Evolutionary conservation across 2,888 invertebrate species (phyloP), one percentile per base, ranked within the genome.

Genomic region (Chaetogeoica ovagalla): DNA sequence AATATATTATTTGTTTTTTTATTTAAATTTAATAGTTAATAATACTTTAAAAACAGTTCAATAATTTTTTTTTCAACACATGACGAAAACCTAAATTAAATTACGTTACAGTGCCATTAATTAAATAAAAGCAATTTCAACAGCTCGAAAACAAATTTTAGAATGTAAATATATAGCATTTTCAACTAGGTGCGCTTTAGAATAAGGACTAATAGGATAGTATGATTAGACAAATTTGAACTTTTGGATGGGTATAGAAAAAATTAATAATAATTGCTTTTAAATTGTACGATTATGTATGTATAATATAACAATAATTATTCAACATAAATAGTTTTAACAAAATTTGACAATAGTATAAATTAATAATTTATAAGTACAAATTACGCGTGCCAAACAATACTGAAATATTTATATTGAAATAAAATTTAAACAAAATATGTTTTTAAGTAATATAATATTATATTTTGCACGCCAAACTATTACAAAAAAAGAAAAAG

Each of bases 311-410:
- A 68, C 65, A 63, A 76, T 30, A 30, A 30, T 75, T 75, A 75
- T 68, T 76, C n/a, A 76, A 68, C 43, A 68, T 75, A 13, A 75
- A 75, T 57, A 59, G 43, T 68, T 59, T 66, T 68, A 76, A 76
- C 75, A 76, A 68, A 65, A 68, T 76, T 59, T 2, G 43, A 68
- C 75, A 68, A 76, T 66, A 76, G n/a, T 57, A 65, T 59, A 75
- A 74, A 75, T 75, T 59, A 75, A 48, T 48, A 48, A 76, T 59
- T 19, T 68, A 59, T 59, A 76, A 30, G 75, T 76, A 76, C 66
- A 66, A 76, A 68, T 68, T 48, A n/a, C 59, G 59, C 66, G 68
- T 39, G 59, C 59, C 5, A 76, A 76, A 68, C 43, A 76, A 48
- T 13, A 76, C 23, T 59, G n/a, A 65, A 57, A 68, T 19, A 57